Base-by-base conservation (phyloP, 2,113 vertebrate species). In the Cyrtonyx montezumae region DNA sequence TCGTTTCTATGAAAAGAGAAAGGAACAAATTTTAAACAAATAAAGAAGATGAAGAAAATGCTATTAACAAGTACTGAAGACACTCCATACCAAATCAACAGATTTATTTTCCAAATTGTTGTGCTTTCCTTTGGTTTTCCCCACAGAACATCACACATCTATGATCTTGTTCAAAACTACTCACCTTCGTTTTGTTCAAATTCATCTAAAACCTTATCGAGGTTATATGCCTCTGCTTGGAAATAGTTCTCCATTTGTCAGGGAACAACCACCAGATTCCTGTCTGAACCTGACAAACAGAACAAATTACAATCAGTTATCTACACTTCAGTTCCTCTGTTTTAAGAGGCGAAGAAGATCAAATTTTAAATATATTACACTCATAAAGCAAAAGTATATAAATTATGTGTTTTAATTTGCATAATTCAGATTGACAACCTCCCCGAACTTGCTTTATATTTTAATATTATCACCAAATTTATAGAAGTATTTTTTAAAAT, bases 221-320 rank as follows among this genome's bases (percentile, higher is more conserved):
- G 98, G 98, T 99, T 99, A 97, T 99, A 99, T 96, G 99, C 99
- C 97, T 99, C 99, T 97, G 99, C 98, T 98, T 99, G 99, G 97
- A 99, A 99, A 96, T 99, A 99, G 98, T 99, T 99, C 99, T 99
- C 99, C 99, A 99, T 99, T 99, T 95, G 98, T 99, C 97, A 99
- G 97, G 96, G 98, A 98, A 97, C 97, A 97, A 98, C 98, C 96
- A 98, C 97, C 97, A 98, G 98, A 97, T 96, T 92, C 96, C 95
- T 93, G 95, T 75, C 97, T 97, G 98, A 98, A 98, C 98, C 98
- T 99, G 94, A 70, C 95, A 94, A 88, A 87, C 61, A 96, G 70
- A 94, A 79, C 30, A 94, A 91, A 92, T 90, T 76, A 89, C 45
- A 83, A 46, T 87, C 87, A 93, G 79, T 55, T 56, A 78, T 45